Evolutionary conservation across 2,797 vertebrate genomes (phyloP).

Genomic region (Mionectes olivaceus): DNA sequence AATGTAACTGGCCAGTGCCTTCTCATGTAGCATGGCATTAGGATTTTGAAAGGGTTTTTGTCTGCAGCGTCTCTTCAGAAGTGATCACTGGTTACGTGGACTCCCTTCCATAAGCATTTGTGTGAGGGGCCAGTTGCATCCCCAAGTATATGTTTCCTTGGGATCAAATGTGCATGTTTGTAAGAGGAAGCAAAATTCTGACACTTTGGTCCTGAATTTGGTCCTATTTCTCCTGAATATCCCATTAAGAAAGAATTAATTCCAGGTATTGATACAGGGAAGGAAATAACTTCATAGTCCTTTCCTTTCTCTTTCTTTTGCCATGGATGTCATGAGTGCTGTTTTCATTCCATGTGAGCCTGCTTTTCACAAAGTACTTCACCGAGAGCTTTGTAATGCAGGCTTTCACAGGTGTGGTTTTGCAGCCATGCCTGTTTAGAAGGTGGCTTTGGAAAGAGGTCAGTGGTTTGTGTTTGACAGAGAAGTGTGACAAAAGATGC

Average conservation of each 20-base stretch:
- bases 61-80: not conserved
- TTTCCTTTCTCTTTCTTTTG: not conserved
- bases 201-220: no score
- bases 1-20: not conserved
- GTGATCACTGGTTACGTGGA: not conserved
- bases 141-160: not conserved
- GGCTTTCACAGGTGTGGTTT: not conserved
- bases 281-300: not conserved
- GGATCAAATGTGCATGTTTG: not conserved
- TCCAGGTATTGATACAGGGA: not conserved
- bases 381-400: not conserved
- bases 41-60: not conserved
- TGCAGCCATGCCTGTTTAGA: not conserved
- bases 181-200: not conserved
- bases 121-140: not conserved
- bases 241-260: not conserved
- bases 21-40: rapidly evolving
- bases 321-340: not conserved
- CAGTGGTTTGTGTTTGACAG: not conserved
- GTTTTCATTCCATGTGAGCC: not conserved
- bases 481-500: not conserved
- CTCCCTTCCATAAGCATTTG: not conserved
- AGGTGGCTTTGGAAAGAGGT: not conserved
- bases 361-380: not conserved
- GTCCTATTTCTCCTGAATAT: not conserved